Evolutionary conservation across 2,888 invertebrate genomes (phyloP).

Genomic region (Perdita meconis): DNA sequence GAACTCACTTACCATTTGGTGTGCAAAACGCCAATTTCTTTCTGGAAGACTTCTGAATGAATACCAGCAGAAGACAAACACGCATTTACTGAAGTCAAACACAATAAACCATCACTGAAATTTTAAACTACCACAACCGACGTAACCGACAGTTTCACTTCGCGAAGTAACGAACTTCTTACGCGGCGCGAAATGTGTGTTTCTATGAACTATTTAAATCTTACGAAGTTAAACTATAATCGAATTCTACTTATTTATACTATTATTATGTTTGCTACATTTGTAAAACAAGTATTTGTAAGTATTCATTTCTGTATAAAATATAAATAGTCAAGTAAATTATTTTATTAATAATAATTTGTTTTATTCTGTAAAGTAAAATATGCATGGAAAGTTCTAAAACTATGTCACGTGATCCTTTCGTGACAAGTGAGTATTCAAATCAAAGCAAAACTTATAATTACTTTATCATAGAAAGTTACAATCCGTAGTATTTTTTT

Average conservation of each 20-base stretch:
- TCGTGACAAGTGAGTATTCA: neutral
- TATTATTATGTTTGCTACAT: neutral
- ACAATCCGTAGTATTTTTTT: too few species aligned
- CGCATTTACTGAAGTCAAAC: too few species aligned
- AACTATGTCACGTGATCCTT: neutral
- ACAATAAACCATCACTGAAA: neutral
- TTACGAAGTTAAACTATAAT: neutral
- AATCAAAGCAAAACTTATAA: neutral
- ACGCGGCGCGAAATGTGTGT: neutral
- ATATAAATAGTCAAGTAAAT: neutral
- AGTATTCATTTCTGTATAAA: neutral
- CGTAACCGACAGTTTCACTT: neutral
- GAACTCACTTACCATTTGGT: slow-evolving; percentile 88
- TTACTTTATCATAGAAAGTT: neutral
- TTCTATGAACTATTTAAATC: neutral
- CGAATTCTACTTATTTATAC: slow-evolving; percentile 1
- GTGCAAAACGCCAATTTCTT: slow-evolving; percentile 86
- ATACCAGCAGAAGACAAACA: too few species aligned
- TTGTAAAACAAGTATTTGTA: neutral
- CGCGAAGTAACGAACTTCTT: neutral
- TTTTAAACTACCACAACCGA: neutral
- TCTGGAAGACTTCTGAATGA: slow-evolving; percentile 70
- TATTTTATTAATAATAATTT: slow-evolving; percentile 1
- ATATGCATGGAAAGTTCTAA: neutral
- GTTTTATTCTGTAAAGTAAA: neutral